Evolutionary conservation across 2,113 vertebrate species (phyloP).

Genomic region (Cyprinus carpio): DNA sequence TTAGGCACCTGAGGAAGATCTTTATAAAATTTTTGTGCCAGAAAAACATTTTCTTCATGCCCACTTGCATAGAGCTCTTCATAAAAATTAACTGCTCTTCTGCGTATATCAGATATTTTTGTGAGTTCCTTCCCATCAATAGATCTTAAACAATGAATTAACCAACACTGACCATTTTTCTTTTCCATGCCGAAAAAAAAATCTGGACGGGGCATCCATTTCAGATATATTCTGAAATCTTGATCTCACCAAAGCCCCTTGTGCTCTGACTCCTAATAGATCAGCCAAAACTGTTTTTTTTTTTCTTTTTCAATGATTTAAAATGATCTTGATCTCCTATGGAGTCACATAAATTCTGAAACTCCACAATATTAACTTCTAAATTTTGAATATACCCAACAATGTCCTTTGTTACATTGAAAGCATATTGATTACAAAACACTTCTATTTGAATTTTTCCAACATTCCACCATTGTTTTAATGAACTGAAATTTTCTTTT

Average conservation of each 20-base stretch:
- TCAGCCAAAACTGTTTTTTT: no score
- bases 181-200: no score
- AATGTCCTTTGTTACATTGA: neutral
- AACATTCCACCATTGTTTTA: neutral
- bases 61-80: neutral
- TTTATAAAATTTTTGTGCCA: neutral
- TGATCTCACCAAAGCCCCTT: no score
- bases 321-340: no score
- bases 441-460: neutral
- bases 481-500: neutral
- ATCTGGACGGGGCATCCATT: neutral
- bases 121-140: neutral
- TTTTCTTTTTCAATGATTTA: no score
- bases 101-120: neutral
- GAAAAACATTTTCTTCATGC: neutral
- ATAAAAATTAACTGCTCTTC: neutral
- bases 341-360: no score
- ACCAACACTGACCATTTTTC: no score
- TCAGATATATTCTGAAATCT: neutral
- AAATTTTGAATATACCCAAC: neutral
- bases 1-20: neutral
- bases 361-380: neutral
- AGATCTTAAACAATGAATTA: no score
- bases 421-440: neutral
- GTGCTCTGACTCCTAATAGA: no score